Percentiles rank a stretch among this genome's conserved stretches.
These are phyloP conservation scores for Colaptes auratus DNA, from an alignment of 2,113 vertebrate genomes.

Conservation along the genomic window DNA sequence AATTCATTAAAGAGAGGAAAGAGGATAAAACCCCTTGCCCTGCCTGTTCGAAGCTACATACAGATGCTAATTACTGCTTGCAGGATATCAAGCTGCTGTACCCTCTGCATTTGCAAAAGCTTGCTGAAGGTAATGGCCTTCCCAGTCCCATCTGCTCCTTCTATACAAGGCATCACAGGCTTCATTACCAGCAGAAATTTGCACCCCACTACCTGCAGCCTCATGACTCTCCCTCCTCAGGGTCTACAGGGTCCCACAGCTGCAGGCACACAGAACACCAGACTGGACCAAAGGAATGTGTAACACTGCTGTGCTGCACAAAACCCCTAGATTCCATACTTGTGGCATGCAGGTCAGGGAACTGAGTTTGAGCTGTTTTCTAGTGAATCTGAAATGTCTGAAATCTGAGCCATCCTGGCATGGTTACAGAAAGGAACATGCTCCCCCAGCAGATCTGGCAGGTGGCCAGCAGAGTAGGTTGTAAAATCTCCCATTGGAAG, in stretches of 20 bases:
- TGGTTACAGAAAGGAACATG: accelerated
- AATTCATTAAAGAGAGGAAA: background rate
- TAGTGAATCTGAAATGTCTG: background rate
- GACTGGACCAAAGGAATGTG: background rate
- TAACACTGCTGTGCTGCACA: background rate
- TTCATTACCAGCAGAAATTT: background rate
- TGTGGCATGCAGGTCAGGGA: accelerated
- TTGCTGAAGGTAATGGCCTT: background rate
- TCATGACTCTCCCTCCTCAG: background rate
- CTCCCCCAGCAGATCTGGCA: background rate
- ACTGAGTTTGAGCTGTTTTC: background rate
- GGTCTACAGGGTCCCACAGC: accelerated
- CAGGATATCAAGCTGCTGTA: background rate
- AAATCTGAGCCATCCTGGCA: background rate
- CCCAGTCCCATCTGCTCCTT: background rate
- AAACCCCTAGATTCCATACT: background rate
- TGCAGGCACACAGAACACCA: background rate
- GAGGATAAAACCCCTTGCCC: background rate
- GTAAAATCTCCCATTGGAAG: background rate
- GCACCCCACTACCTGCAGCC: background rate
- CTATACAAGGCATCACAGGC: background rate
- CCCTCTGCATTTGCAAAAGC: background rate
- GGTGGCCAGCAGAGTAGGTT: background rate
- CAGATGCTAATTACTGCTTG: background rate
- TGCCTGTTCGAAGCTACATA: background rate